These are phyloP conservation scores for Enteromius argenteus DNA, from an alignment of 2,797 vertebrate genomes.

Conservation along the genomic window DNA sequence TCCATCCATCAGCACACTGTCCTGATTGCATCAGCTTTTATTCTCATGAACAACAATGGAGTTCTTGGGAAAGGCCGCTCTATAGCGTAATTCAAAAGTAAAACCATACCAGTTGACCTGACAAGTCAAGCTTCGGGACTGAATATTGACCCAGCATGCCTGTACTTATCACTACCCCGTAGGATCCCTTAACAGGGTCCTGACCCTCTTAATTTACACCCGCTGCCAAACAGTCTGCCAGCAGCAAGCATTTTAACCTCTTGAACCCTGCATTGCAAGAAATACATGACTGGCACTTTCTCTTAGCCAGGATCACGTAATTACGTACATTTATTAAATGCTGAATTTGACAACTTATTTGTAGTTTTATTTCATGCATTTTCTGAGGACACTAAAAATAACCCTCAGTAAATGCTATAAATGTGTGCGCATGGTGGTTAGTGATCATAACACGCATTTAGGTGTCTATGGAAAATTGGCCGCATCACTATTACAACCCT, in stretches of 20 bases:
- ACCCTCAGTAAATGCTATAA: not conserved
- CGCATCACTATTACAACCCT: constrained; percentile 23
- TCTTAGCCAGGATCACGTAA: not conserved
- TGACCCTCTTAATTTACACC: constrained; percentile 61
- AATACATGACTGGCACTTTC: not conserved
- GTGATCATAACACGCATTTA: not conserved
- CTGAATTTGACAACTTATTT: not conserved
- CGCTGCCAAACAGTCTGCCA: constrained; percentile 55
- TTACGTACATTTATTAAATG: not conserved
- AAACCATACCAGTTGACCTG: constrained; percentile 30
- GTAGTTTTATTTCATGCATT: not conserved
- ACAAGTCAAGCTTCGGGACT: constrained; percentile 11
- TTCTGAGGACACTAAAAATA: not conserved
- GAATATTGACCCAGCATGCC: constrained; percentile 19
- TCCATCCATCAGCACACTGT: constrained; percentile 3
- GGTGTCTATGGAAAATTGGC: constrained; percentile 13
- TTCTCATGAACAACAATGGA: constrained; percentile 29
- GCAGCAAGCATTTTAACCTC: constrained; percentile 57
- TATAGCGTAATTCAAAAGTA: constrained; percentile 22
- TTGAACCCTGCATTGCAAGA: constrained; percentile 50
- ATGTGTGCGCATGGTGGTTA: not conserved
- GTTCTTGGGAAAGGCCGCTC: constrained; percentile 36
- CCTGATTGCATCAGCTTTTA: constrained; percentile 9
- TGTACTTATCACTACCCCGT: constrained; percentile 32
- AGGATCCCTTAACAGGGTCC: constrained; percentile 51